A percentile compares a stretch with the other conserved stretches of the same genome.
Conservation (phyloP, 2,113 vertebrate genomes). For the Origma solitaria region DNA sequence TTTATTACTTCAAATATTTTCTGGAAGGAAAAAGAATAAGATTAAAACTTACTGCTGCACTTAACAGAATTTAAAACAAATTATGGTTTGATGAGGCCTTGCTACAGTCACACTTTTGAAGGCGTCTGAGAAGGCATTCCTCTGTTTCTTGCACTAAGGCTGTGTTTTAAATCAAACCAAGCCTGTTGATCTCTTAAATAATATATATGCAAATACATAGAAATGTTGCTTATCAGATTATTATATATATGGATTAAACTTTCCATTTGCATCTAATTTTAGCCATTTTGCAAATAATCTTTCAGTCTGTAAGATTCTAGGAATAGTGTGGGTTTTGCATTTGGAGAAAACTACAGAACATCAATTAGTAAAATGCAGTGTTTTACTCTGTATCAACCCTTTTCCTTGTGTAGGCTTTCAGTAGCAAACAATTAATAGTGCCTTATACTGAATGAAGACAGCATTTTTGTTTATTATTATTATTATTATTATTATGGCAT, state of each 20-base stretch:
- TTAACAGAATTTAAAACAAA: slow-evolving; percentile 60
- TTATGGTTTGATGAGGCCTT: neutral
- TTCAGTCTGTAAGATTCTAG: neutral
- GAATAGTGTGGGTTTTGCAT: neutral
- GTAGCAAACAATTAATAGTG: neutral
- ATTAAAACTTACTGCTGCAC: slow-evolving; percentile 29
- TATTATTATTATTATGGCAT: neutral
- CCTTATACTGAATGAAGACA: neutral
- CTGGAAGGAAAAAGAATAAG: slow-evolving; percentile 34
- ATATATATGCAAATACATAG: neutral
- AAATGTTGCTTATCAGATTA: neutral
- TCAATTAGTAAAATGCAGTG: neutral
- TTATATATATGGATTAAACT: neutral
- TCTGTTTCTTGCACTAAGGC: neutral
- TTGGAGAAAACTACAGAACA: neutral
- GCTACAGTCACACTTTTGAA: slow-evolving; percentile 6
- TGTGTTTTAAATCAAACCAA: neutral
- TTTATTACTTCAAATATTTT: slow-evolving; percentile 61
- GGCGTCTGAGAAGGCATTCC: neutral
- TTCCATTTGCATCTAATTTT: neutral
- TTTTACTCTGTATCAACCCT: neutral
- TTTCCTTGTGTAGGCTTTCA: neutral
- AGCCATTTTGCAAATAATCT: neutral
- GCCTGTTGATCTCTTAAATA: neutral
- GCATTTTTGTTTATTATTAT: neutral